Conservation (phyloP, 1,140 invertebrate genomes). For the Bombus difficillimus region DNA sequence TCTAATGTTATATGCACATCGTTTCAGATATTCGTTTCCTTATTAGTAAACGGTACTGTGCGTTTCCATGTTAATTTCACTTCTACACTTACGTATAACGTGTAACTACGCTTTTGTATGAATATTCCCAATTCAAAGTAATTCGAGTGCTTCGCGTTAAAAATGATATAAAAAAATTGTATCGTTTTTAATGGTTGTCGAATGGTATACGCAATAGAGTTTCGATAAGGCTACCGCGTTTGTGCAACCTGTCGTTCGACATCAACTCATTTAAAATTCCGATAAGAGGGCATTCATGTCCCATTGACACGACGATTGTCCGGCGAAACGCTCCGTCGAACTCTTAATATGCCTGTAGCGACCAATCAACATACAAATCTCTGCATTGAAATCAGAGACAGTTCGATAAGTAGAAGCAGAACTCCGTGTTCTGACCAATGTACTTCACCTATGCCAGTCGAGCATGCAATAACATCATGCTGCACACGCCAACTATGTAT, state of each 20-base stretch:
- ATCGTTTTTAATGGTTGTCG: neutral
- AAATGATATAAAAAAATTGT: neutral
- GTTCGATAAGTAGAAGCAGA: neutral
- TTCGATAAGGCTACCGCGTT: neutral
- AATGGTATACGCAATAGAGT: neutral
- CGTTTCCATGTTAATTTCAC: neutral
- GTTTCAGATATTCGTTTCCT: neutral
- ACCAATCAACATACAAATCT: conserved; percentile 23
- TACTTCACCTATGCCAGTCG: neutral
- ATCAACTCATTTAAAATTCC: conserved; percentile 16
- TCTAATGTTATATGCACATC: neutral
- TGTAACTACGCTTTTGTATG: neutral
- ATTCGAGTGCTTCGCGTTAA: neutral
- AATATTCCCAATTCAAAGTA: neutral
- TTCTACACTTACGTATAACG: too few species aligned
- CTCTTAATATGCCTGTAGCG: conserved; percentile 2
- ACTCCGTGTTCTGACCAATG: neutral
- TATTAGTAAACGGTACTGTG: neutral
- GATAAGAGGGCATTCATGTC: conserved; percentile 1
- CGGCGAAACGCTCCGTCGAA: neutral
- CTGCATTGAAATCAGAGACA: conserved; percentile 16
- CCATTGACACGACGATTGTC: conserved; percentile 20
- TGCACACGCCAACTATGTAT: neutral
- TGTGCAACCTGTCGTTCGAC: neutral
- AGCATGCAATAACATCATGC: neutral